A percentile compares a stretch with the other conserved stretches of the same genome.
Conservation (phyloP, 2,113 vertebrate genomes). For the Orcinus orca region DNA sequence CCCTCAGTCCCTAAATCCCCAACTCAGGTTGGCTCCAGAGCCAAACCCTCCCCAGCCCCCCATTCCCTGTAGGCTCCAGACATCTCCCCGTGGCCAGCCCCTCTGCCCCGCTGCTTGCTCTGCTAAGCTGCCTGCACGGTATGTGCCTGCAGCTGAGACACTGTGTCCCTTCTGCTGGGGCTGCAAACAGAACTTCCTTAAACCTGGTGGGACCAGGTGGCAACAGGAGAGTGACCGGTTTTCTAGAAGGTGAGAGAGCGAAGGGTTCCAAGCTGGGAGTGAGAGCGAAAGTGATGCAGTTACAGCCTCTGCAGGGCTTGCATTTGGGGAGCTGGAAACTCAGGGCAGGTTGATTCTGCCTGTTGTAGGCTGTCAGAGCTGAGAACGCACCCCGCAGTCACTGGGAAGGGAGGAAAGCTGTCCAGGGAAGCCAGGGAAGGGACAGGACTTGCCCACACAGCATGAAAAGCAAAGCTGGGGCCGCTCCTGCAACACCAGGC, state of each 20-base stretch:
- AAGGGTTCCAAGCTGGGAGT: not conserved
- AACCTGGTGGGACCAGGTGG: conserved; percentile 39
- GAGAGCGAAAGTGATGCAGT: no score
- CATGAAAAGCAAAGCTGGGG: not conserved
- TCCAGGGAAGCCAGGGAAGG: not conserved
- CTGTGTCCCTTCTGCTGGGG: conserved; percentile 68
- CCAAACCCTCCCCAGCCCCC: conserved; percentile 7
- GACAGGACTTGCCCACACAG: not conserved
- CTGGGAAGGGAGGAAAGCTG: not conserved
- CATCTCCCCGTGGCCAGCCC: conserved; percentile 56
- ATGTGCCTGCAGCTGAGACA: conserved; percentile 60
- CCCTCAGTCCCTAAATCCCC: not conserved
- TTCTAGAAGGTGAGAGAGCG: not conserved
- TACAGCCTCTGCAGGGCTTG: not conserved
- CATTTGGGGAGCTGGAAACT: not conserved
- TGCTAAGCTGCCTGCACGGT: conserved; percentile 14
- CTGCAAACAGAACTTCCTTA: conserved; percentile 70
- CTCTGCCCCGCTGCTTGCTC: conserved; percentile 39
- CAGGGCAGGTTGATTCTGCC: not conserved
- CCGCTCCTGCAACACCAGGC: not conserved
- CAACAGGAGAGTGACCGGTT: conserved; percentile 38
- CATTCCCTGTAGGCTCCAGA: conserved; percentile 25
- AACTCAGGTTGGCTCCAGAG: not conserved
- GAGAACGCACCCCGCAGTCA: not conserved
- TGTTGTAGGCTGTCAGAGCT: not conserved